These are phyloP conservation scores for Hypanus sabinus DNA, from an alignment of 2,113 vertebrate genomes.

Conservation along the genomic window DNA sequence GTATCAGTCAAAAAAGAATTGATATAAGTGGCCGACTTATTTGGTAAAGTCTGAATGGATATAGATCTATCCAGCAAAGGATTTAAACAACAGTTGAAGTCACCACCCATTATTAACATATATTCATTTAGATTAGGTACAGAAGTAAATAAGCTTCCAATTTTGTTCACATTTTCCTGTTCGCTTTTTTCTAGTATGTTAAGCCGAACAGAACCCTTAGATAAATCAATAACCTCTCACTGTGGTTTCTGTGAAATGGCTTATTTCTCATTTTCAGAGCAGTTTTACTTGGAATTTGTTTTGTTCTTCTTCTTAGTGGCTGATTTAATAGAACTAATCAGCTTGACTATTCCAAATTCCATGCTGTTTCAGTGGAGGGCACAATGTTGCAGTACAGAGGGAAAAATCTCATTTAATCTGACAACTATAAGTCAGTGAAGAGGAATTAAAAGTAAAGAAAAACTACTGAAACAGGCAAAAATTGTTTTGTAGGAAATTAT, in stretches of 20 bases:
- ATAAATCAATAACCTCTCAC: not conserved
- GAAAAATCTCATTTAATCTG: not conserved
- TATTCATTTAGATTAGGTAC: too few relatives aligned
- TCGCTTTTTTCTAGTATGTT: not conserved
- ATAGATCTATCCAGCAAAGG: too few relatives aligned
- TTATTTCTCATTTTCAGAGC: not conserved
- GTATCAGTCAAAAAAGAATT: too few relatives aligned
- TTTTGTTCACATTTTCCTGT: not conserved
- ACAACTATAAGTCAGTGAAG: not conserved
- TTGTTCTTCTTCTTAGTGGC: not conserved
- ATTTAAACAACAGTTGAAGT: too few relatives aligned
- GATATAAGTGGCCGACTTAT: too few relatives aligned
- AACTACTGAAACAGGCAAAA: not conserved
- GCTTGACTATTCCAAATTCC: not conserved
- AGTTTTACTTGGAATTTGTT: not conserved
- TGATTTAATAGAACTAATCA: not conserved
- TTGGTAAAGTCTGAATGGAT: too few relatives aligned
- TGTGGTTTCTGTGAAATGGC: constrained; percentile 8
- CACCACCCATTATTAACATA: too few relatives aligned
- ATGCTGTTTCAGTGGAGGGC: not conserved
- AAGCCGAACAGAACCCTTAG: not conserved
- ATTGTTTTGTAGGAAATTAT: not conserved
- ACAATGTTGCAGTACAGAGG: not conserved
- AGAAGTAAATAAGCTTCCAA: not conserved
- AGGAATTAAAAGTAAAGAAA: not conserved